Percentiles rank a stretch among this genome's conserved stretches.
phyloP scores from a whole-genome alignment of 2,113 vertebrate species.

The Cathartes aura region DNA sequence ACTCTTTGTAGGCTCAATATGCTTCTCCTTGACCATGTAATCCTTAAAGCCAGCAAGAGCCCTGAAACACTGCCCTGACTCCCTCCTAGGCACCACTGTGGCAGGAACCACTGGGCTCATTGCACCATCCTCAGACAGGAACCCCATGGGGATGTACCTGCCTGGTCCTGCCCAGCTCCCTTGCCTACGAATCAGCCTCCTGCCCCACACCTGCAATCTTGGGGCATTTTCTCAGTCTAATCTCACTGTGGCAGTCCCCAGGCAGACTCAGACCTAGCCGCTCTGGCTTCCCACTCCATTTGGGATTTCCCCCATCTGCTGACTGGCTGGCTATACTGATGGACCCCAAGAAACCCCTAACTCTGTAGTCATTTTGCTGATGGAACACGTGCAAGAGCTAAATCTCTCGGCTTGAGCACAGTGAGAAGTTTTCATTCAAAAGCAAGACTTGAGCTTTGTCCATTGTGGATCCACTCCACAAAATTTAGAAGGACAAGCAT shows the following conservation, averaged over 20 bases:
- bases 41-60: background rate
- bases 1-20: background rate
- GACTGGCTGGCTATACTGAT: rapidly evolving
- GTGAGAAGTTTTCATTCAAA: background rate
- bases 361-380: background rate
- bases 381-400: rapidly evolving
- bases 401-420: background rate
- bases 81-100: background rate
- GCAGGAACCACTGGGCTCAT: background rate
- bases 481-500: background rate
- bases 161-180: background rate
- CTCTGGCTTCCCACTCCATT: background rate
- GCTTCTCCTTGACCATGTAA: background rate
- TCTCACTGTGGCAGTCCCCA: background rate
- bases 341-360: background rate
- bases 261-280: background rate
- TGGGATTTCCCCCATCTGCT: background rate
- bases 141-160: background rate
- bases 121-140: background rate
- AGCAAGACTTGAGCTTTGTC: background rate
- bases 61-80: background rate
- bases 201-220: background rate
- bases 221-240: background rate
- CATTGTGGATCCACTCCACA: background rate
- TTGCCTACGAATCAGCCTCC: background rate